Conservation (phyloP, 1,140 invertebrate species). For the Drosophila prosaltans region DNA sequence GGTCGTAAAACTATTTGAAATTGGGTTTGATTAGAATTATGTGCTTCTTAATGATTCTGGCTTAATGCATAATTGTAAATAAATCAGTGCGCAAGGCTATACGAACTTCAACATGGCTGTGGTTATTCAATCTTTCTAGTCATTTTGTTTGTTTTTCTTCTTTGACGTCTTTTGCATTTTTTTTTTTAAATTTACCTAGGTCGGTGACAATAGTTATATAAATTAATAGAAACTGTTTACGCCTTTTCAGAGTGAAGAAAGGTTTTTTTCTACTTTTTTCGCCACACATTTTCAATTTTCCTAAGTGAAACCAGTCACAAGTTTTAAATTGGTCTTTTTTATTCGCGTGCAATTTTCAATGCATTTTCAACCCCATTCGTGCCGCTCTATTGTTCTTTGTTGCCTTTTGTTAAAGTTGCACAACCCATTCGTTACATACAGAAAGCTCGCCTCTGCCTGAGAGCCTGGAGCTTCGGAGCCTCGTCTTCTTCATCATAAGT, state of each 20-base stretch:
- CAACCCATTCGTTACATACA: slow-evolving; percentile 35
- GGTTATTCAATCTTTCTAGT: slow-evolving; percentile 14
- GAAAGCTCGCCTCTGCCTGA: slow-evolving; percentile 39
- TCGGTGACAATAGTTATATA: slow-evolving; percentile 62
- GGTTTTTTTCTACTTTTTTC: slow-evolving; percentile 21
- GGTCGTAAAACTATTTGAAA: no score
- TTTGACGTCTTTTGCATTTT: neutral
- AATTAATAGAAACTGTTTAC: slow-evolving; percentile 55
- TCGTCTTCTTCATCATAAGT: slow-evolving; percentile 59
- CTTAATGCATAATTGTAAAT: no score
- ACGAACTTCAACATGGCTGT: no score
- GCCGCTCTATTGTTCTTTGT: slow-evolving; percentile 61
- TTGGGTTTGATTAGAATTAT: no score
- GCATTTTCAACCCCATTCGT: slow-evolving; percentile 38
- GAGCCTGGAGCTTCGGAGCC: slow-evolving; percentile 4
- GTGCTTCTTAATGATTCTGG: no score
- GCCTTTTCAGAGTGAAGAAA: slow-evolving; percentile 37
- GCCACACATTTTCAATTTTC: slow-evolving; percentile 72
- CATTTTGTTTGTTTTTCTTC: slow-evolving; percentile 23
- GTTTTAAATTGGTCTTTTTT: slow-evolving; percentile 69
- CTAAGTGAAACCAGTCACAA: slow-evolving; percentile 75
- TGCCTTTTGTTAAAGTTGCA: slow-evolving; percentile 52
- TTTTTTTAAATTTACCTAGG: neutral
- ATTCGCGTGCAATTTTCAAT: slow-evolving; percentile 57
- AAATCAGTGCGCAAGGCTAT: no score